phyloP scores from a whole-genome alignment of 2,797 vertebrate genomes.

The Benthosema pterotum region DNA sequence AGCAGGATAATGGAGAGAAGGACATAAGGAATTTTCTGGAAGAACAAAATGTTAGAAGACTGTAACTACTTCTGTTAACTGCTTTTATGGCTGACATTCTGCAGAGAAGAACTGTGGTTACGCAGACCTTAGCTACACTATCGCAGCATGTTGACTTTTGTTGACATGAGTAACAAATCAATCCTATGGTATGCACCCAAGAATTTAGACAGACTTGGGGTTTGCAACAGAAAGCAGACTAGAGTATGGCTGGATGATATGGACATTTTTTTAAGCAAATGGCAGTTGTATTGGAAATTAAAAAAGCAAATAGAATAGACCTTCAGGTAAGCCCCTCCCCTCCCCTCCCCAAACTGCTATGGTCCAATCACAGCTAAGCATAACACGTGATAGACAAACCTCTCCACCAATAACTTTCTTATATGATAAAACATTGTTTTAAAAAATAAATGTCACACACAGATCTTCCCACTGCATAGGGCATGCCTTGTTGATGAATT shows the following conservation, averaged over 20 bases:
- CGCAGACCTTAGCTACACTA: slow-evolving; percentile 5
- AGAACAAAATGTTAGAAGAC: background rate
- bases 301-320: too few relatives aligned
- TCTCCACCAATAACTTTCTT: too few relatives aligned
- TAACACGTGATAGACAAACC: too few relatives aligned
- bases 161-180: slow-evolving; percentile 19
- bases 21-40: too few relatives aligned
- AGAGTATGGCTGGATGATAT: background rate
- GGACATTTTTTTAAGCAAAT: background rate
- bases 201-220: slow-evolving; percentile 15
- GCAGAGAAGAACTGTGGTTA: slow-evolving; percentile 5
- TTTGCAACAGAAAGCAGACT: slow-evolving; percentile 17
- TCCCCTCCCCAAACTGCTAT: too few relatives aligned
- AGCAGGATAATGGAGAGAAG: background rate
- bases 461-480: too few relatives aligned
- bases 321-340: too few relatives aligned
- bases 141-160: slow-evolving; percentile 1
- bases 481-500: too few relatives aligned
- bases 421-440: too few relatives aligned
- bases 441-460: too few relatives aligned
- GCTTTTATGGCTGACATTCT: slow-evolving; percentile 1
- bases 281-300: too few relatives aligned
- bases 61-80: slow-evolving; percentile 1
- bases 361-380: too few relatives aligned
- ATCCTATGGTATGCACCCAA: slow-evolving; percentile 21